Base-by-base conservation (phyloP, 2,113 vertebrate genomes). In the Carollia perspicillata region DNA sequence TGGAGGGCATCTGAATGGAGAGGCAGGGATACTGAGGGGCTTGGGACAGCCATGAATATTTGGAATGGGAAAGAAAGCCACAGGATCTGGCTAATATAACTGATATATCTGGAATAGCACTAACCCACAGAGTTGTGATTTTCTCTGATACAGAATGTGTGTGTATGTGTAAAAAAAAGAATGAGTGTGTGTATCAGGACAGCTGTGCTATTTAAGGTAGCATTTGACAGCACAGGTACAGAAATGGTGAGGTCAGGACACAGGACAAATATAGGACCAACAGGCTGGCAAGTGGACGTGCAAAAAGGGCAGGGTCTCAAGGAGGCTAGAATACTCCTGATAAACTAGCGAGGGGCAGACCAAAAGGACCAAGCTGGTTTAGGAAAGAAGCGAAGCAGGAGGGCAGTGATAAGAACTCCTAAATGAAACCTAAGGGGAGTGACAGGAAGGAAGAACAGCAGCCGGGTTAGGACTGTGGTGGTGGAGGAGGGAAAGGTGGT, bases 351-450 rank as follows among this genome's bases (percentile, higher is more conserved):
- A 44, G 5, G 22, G 44, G 72, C 18, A 89, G 33, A 79, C 10
- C 35, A 20, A 9, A 79, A 22, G 47, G n/a, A n/a, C 22, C 30
- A 5, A 28, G n/a, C 16, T 53, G 30, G 51, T 7, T 4, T 42
- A 84, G 63, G 68, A 71, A 93, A 47, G 74, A 92, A 71, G 30
- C 14, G 26, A 72, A 81, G 60, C 26, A 37, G 42, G 20, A 83
- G 7, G 12, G 5, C 4, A 69, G 28, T 30, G 35, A 3, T n/a
- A 58, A 53, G 30, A 71, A 28, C 30, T 88, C 22, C 28, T 8
- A 40, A 55, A n/a, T 16, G 23, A 75, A 69, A 71, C 35, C 35
- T 23, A 23, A 75, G 42, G 40, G 14, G 63, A 58, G 37, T 8
- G 35, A 47, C 1, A 4, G 23, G 42, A 5, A 58, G 18, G 40